Evolutionary conservation across 2,888 invertebrate species (phyloP).

Genomic region (Myopa tessellatipennis): DNA sequence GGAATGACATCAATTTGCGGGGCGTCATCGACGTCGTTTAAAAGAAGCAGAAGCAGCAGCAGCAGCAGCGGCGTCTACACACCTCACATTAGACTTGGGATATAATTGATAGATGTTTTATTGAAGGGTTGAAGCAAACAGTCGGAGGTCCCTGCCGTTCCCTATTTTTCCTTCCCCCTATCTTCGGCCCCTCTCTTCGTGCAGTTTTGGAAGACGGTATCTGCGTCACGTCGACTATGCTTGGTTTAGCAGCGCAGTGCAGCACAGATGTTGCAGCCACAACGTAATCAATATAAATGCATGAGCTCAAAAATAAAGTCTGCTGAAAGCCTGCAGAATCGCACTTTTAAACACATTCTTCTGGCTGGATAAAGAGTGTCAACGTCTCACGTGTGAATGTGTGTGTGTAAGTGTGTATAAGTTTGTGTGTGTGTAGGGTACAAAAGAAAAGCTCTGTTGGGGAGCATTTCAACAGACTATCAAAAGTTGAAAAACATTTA

Average conservation of each 20-base stretch:
- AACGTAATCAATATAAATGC: constrained; percentile 22
- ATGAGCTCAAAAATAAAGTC: constrained; percentile 15
- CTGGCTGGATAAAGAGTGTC: constrained; percentile 5
- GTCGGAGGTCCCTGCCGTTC: background rate
- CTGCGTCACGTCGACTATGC: background rate
- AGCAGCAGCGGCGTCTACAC: background rate
- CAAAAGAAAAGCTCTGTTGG: no score
- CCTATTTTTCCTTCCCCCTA: background rate
- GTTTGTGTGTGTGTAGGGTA: no score
- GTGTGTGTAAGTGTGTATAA: background rate
- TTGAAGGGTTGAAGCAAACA: constrained; percentile 19
- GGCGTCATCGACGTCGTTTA: background rate
- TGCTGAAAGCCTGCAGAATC: background rate
- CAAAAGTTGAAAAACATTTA: no score
- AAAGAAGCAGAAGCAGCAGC: background rate
- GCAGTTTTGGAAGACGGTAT: background rate
- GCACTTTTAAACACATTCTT: background rate
- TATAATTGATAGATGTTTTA: constrained; percentile 13
- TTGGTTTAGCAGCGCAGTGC: background rate
- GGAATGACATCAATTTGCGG: constrained; percentile 15
- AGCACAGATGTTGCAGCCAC: constrained; percentile 3
- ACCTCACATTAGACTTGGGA: background rate
- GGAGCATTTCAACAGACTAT: no score
- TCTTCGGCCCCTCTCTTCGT: background rate
- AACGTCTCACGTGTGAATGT: background rate